Percentiles rank a stretch among this genome's conserved stretches.
phyloP scores from a whole-genome alignment of 2,888 invertebrate genomes.

The Macrophya annulata region DNA sequence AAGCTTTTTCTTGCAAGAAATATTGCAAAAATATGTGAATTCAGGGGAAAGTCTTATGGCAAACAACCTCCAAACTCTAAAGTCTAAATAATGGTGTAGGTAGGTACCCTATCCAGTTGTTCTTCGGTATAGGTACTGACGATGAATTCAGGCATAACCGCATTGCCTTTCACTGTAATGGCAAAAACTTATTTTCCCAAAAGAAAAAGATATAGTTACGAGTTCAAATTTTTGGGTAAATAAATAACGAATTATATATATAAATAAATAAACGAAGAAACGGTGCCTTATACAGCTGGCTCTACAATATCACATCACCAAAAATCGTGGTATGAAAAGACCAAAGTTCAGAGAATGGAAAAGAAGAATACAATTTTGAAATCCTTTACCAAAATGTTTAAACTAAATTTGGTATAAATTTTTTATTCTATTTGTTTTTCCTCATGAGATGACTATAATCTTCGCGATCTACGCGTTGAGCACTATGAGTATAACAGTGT shows the following conservation, averaged over 20 bases:
- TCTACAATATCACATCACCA: background rate
- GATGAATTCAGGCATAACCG: background rate
- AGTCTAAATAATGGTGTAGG: slow-evolving; percentile 41
- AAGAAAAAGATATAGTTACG: background rate
- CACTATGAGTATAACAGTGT: background rate
- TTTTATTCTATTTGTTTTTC: background rate
- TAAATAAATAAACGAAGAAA: background rate
- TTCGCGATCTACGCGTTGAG: background rate
- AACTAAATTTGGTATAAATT: background rate
- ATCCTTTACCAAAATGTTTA: background rate
- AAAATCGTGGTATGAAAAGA: too few species aligned
- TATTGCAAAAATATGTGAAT: slow-evolving; percentile 50
- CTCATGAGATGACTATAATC: background rate
- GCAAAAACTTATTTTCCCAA: background rate
- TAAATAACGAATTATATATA: background rate
- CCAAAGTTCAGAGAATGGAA: background rate
- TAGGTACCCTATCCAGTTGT: background rate
- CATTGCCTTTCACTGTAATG: background rate
- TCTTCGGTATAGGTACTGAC: background rate
- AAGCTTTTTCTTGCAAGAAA: slow-evolving; percentile 12
- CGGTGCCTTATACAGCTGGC: background rate
- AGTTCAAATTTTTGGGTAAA: background rate
- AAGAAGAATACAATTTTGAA: background rate
- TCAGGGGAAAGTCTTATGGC: slow-evolving; percentile 12
- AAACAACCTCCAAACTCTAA: slow-evolving; percentile 25